Evolutionary conservation across 1,140 invertebrate genomes (phyloP).

Genomic region (Pogonus chalceus): DNA sequence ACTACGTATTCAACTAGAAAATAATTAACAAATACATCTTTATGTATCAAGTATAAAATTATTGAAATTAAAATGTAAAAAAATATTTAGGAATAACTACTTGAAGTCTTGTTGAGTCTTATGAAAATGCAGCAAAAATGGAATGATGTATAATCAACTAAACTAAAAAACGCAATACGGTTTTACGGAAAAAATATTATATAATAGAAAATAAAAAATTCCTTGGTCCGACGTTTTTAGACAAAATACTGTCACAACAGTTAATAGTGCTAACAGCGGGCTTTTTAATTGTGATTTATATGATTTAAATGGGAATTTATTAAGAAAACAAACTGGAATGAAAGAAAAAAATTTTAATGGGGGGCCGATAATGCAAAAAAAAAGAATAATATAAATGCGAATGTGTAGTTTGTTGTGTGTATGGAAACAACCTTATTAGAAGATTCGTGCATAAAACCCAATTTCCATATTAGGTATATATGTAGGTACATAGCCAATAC

Average conservation of each 20-base stretch:
- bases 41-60: constrained; percentile 26
- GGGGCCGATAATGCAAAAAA: too few relatives aligned
- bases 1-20: constrained; percentile 26
- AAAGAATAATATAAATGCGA: too few relatives aligned
- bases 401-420: too few relatives aligned
- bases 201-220: neutral
- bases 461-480: neutral
- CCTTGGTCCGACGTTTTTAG: neutral
- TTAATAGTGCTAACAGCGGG: neutral
- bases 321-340: too few relatives aligned
- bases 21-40: constrained; percentile 35
- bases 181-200: neutral
- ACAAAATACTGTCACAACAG: neutral
- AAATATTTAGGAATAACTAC: constrained; percentile 33
- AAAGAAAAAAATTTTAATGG: too few relatives aligned
- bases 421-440: too few relatives aligned
- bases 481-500: neutral
- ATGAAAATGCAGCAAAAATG: constrained; percentile 24
- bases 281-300: too few relatives aligned
- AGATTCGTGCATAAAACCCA: too few relatives aligned
- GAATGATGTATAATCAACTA: constrained; percentile 28
- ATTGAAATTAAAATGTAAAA: constrained; percentile 33
- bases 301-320: too few relatives aligned
- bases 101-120: constrained; percentile 29
- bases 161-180: constrained; percentile 11